A percentile compares a stretch with the other conserved stretches of the same genome.
Conservation (phyloP, 1,140 invertebrate genomes). For the Heliothis virescens region DNA sequence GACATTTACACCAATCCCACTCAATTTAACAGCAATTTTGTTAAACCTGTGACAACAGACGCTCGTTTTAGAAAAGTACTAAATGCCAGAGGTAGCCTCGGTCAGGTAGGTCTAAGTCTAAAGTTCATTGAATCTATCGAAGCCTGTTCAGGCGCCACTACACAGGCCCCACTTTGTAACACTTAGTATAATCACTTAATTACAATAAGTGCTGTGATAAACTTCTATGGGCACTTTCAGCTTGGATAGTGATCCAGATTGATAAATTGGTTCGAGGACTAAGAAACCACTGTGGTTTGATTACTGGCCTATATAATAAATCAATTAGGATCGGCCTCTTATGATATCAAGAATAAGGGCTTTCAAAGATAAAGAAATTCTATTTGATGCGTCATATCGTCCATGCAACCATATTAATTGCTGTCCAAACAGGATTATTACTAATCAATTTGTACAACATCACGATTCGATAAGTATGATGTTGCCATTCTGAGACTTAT, state of each 20-base stretch:
- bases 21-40: too few species aligned
- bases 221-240: conserved; percentile 37
- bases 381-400: neutral
- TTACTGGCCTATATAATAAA: conserved; percentile 10
- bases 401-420: neutral
- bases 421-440: neutral
- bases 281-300: conserved; percentile 5
- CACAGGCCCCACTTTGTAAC: conserved; percentile 24
- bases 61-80: too few species aligned
- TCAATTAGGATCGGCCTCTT: neutral
- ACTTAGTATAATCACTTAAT: conserved; percentile 42
- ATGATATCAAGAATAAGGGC: conserved; percentile 8
- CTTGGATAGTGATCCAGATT: conserved; percentile 33
- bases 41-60: too few species aligned
- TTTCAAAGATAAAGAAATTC: neutral
- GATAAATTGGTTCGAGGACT: conserved; percentile 24
- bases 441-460: neutral
- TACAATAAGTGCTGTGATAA: conserved; percentile 34
- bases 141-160: conserved; percentile 4
- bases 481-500: neutral
- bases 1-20: neutral
- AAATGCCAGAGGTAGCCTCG: too few species aligned
- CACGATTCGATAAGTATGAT: too few species aligned
- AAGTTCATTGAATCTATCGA: conserved; percentile 23
- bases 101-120: neutral